Conservation (phyloP, 2,888 invertebrate species). For the Slavum lentiscoides region DNA sequence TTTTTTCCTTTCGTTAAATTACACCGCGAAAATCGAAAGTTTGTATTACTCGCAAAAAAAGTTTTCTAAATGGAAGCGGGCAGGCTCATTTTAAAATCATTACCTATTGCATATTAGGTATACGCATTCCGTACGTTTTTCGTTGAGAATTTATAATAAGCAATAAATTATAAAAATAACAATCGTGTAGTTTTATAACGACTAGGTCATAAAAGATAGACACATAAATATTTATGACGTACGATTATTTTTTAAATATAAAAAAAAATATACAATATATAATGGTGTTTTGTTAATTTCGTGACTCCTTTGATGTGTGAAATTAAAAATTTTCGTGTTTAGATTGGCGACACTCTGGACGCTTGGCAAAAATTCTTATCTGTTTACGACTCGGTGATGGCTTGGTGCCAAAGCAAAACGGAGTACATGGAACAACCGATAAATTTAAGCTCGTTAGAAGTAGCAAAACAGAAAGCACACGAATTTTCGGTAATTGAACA, state of each 20-base stretch:
- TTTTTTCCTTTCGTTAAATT: too few species aligned
- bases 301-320: conserved; percentile 29
- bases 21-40: too few species aligned
- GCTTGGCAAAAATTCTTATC: conserved; percentile 85
- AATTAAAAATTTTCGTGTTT: conserved; percentile 52
- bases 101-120: too few species aligned
- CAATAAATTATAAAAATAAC: too few species aligned
- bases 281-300: conserved; percentile 5
- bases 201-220: too few species aligned
- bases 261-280: background rate
- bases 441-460: conserved; percentile 75
- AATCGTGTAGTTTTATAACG: background rate
- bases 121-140: too few species aligned
- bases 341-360: conserved; percentile 82
- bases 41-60: too few species aligned
- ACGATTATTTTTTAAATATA: background rate
- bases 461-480: conserved; percentile 81
- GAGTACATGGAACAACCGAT: conserved; percentile 78
- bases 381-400: conserved; percentile 77
- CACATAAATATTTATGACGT: background rate
- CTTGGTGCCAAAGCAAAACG: conserved; percentile 82
- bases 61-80: too few species aligned
- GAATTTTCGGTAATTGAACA: conserved; percentile 74
- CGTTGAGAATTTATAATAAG: too few species aligned
- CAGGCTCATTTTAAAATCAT: too few species aligned